A percentile compares a stretch with the other conserved stretches of the same genome.
phyloP scores from a whole-genome alignment of 2,888 invertebrate genomes.

The Tinea semifulvella region DNA sequence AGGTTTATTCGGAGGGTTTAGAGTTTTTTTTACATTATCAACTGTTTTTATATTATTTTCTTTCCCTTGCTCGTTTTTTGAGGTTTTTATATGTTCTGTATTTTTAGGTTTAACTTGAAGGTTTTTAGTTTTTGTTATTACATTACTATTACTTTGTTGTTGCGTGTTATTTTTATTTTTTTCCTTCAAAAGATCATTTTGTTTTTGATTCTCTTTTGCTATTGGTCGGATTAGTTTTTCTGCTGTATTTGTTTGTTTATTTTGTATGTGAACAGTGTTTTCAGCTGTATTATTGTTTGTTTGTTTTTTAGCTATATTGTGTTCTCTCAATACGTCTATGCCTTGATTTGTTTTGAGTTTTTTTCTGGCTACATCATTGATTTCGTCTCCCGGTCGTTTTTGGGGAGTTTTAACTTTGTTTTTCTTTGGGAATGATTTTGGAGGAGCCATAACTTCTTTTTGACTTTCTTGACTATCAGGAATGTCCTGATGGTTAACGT shows the following conservation, averaged over 20 bases:
- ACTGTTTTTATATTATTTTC: background rate
- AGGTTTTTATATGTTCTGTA: background rate
- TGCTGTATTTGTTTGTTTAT: too few relatives aligned
- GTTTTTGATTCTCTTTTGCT: too few relatives aligned
- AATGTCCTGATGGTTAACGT: constrained; percentile 22
- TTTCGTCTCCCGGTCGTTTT: background rate
- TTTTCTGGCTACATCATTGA: background rate
- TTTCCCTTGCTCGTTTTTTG: background rate
- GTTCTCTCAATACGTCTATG: background rate
- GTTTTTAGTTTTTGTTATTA: background rate
- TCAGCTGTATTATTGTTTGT: background rate
- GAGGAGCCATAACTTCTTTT: constrained; percentile 42
- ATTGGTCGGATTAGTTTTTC: too few relatives aligned
- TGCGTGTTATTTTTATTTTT: background rate
- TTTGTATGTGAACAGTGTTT: background rate
- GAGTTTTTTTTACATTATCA: too few relatives aligned
- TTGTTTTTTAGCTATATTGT: background rate
- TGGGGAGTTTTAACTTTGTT: constrained; percentile 21
- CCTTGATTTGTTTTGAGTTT: background rate
- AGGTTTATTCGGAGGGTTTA: background rate
- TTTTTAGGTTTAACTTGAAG: background rate
- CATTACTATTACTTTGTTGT: background rate
- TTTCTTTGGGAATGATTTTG: constrained; percentile 42
- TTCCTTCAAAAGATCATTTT: too few relatives aligned
- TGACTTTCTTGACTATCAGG: constrained; percentile 21